Evolutionary conservation across 2,888 invertebrate species (phyloP).

Genomic region (Bugulina stolonifera): DNA sequence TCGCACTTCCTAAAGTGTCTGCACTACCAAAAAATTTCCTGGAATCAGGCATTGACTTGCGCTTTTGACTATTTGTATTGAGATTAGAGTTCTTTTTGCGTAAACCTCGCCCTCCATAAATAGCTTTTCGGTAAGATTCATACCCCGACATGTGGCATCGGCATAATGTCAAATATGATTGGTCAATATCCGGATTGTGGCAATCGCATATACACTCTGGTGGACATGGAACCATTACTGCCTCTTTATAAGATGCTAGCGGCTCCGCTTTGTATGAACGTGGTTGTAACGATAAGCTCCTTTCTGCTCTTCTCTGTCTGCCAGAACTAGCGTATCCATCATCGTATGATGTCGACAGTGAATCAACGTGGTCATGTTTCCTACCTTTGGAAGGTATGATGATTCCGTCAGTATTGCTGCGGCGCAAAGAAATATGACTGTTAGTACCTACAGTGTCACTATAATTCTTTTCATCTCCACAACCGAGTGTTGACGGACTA

Average conservation of each 20-base stretch:
- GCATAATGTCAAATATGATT: constrained; percentile 9
- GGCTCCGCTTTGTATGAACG: not conserved
- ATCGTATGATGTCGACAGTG: constrained; percentile 4
- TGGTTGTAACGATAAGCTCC: constrained; percentile 13
- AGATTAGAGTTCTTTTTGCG: not conserved
- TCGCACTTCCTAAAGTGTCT: constrained; percentile 5
- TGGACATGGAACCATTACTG: not conserved
- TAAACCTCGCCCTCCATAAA: constrained; percentile 5
- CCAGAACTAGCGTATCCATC: not conserved
- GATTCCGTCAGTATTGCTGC: not conserved
- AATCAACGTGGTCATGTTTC: not conserved
- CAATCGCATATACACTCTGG: constrained; percentile 5
- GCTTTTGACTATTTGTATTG: not conserved
- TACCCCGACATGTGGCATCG: constrained; percentile 16
- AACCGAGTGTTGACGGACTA: not conserved
- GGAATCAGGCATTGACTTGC: not conserved
- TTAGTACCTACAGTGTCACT: not conserved
- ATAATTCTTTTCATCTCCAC: not conserved
- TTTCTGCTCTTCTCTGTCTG: not conserved
- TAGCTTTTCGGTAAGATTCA: constrained; percentile 21
- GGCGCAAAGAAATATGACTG: not conserved
- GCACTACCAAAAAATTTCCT: constrained; percentile 21
- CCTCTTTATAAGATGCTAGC: not conserved
- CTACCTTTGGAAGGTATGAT: not conserved
- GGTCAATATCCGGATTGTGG: not conserved